Conservation (phyloP, 2,888 invertebrate genomes). For the Fragum sueziense region DNA sequence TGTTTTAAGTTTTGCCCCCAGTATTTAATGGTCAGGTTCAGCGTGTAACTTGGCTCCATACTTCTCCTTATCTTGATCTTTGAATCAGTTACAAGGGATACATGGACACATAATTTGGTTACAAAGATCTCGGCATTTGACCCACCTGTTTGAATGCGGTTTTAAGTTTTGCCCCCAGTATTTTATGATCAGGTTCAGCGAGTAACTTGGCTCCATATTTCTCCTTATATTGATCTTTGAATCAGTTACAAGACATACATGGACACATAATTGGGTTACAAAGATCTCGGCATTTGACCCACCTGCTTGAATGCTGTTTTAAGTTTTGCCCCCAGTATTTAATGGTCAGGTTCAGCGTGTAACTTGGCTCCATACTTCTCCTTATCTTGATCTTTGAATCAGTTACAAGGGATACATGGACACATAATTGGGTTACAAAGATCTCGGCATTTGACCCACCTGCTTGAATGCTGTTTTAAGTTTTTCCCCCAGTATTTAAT, state of each 20-base stretch:
- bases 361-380: constrained; percentile 94
- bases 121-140: too few relatives aligned
- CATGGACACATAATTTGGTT: too few relatives aligned
- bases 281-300: too few relatives aligned
- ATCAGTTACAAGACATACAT: too few relatives aligned
- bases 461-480: constrained; percentile 88
- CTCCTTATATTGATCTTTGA: constrained; percentile 94
- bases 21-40: constrained; percentile 96
- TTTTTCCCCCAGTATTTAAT: constrained; percentile 93
- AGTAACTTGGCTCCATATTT: constrained; percentile 94
- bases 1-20: constrained; percentile 94
- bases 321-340: constrained; percentile 92
- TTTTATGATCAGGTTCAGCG: constrained; percentile 97
- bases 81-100: too few relatives aligned
- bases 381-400: too few relatives aligned
- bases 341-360: constrained; percentile 97
- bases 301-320: constrained; percentile 87
- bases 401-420: too few relatives aligned
- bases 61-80: constrained; percentile 94
- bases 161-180: constrained; percentile 93
- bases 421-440: too few relatives aligned
- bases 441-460: constrained; percentile 35
- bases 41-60: constrained; percentile 95
- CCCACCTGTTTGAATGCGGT: constrained; percentile 84
- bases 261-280: too few relatives aligned